Base-by-base conservation (phyloP, 2,113 vertebrate species). In the Saiga tatarica region DNA sequence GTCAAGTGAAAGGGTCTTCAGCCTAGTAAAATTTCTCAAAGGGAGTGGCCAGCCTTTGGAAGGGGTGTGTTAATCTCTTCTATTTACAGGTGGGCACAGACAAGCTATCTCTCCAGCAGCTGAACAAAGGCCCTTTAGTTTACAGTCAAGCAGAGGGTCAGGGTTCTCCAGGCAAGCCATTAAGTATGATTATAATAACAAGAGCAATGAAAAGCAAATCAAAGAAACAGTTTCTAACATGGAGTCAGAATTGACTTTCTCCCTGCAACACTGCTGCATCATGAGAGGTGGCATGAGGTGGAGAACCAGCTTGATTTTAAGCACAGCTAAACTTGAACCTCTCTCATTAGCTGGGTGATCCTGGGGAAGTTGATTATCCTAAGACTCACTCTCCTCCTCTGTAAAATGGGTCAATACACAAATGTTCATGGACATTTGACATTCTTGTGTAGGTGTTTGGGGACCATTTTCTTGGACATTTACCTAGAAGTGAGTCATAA, bases 261-360 rank as follows among this genome's bases (percentile, higher is more conserved):
- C 67, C 67, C 10, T 39, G 67, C 67, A 39, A 23, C n/a, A 39
- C 67, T 74, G 67, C 67, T 6, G n/a, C 67, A 74, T 74, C 33
- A 36, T 79, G 42, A 93, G 50, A 60, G 10, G 59, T 25, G 47
- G 23, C 15, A 60, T 74, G 89, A 57, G 7, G 52, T 85, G 23
- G 47, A 23, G 26, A 97, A 50, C 23, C 76, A 82, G 60, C 15
- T 74, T 83, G 45, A 96, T 36, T n/a, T 93, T 89, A 96, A 92
- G 19, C 45, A 86, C 1, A 53, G 30, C n/a, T 89, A 26, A 93
- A 92, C 89, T 86, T 81, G 26, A 82, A 64, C 16, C 12, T 9
- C 21, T 64, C 45, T 89, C 5, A n/a, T 82, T 82, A 89, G 30
- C 30, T 90, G 30, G 53, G n/a, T 81, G 23, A 84, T 71, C 17